These are phyloP conservation scores for Carcina quercana DNA, from an alignment of 2,888 invertebrate species.

Conservation along the genomic window DNA sequence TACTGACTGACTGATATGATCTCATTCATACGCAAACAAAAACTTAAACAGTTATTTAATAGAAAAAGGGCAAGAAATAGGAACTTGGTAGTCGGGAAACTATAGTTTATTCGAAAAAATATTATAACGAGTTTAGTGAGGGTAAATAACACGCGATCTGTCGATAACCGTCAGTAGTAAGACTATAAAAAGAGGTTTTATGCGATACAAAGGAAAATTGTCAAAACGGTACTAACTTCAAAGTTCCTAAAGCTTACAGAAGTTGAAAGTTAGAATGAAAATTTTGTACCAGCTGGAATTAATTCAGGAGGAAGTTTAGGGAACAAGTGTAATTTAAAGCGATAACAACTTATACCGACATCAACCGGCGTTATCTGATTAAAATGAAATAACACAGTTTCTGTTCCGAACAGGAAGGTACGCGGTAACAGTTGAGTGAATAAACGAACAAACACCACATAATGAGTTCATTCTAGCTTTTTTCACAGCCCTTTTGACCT, in stretches of 20 bases:
- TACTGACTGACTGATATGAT: no score
- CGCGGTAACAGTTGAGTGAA: constrained; percentile 38
- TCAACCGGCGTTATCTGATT: no score
- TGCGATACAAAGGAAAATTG: constrained; percentile 4
- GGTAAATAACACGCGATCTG: constrained; percentile 11
- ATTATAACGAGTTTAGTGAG: no score
- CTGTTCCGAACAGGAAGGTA: constrained; percentile 59
- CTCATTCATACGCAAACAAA: neutral
- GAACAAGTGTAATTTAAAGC: no score
- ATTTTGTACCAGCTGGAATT: no score
- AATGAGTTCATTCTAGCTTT: constrained; percentile 52
- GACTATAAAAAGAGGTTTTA: no score
- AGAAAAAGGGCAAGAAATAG: constrained; percentile 1
- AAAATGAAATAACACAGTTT: no score
- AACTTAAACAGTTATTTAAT: neutral
- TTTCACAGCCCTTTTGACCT: constrained; percentile 46
- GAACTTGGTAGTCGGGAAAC: neutral
- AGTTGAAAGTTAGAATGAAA: no score
- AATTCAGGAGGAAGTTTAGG: no score
- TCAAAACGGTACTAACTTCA: no score
- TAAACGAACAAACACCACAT: constrained; percentile 49
- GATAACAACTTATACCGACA: no score
- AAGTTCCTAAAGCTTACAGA: no score
- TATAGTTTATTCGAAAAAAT: constrained; percentile 12
- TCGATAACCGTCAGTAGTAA: constrained; percentile 17